Conservation (phyloP, 2,113 vertebrate species). For the Morone chrysops region DNA sequence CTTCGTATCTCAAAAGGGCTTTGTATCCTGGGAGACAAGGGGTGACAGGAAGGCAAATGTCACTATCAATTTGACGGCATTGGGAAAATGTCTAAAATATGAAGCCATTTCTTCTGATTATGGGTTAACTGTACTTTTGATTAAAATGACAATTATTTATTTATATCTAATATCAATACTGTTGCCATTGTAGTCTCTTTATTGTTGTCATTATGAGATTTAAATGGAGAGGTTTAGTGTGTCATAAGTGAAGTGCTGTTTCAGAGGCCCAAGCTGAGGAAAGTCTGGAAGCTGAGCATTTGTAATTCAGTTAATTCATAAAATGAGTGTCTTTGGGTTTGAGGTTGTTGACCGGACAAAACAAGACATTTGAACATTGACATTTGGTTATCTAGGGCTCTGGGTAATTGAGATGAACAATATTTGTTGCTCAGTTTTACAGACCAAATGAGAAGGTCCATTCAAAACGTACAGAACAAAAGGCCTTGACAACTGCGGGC, state of each 20-base stretch:
- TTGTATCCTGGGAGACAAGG: conserved; percentile 88
- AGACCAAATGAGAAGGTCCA: no score
- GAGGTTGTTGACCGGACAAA: background rate
- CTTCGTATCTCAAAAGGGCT: conserved; percentile 92
- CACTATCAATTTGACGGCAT: background rate
- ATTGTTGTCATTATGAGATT: background rate
- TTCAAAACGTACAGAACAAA: no score
- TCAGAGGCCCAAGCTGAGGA: background rate
- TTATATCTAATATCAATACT: background rate
- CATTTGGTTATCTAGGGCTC: no score
- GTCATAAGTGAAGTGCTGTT: background rate
- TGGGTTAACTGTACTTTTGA: background rate
- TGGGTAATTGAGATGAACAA: no score
- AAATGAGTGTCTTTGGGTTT: no score
- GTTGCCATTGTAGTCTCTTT: background rate
- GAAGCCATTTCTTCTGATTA: background rate
- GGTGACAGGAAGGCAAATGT: background rate
- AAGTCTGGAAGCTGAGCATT: background rate
- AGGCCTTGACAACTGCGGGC: background rate
- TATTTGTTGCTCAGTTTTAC: no score
- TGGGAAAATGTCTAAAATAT: background rate
- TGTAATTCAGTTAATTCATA: no score
- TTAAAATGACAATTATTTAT: background rate
- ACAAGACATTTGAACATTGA: no score
- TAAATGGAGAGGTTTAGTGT: background rate